Base-by-base conservation (phyloP, 2,797 vertebrate genomes). In the Smutsia gigantea region DNA sequence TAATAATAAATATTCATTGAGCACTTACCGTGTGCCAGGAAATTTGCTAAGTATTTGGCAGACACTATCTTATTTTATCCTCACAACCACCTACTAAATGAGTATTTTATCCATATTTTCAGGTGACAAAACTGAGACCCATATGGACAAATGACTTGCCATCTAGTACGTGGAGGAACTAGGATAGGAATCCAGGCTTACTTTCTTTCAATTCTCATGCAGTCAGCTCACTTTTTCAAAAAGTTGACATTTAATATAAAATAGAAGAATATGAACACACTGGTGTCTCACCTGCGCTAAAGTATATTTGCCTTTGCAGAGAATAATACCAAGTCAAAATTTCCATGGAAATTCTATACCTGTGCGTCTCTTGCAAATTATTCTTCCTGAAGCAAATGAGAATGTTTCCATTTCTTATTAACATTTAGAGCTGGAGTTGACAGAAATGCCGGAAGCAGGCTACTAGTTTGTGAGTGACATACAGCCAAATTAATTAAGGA, bases 331-430 rank as follows among this genome's bases (percentile, higher is more conserved):
- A 34, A 55, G 66, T 51, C 53, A 87, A 18, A 95, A 0, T 0
- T 86, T 96, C 90, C 61, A 77, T 13, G 93, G 5, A 86, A 37
- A 0, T 0, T 27, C 93, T 17, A 4, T 5, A 85, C 25, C 31
- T 23, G 10, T 74, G 51, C 4, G 25, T 94, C 90, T 31, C 63
- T 86, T 90, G 53, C 42, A 57, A 92, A 17, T 61, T 96, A 90
- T 87, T 96, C 29, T 91, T 78, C 21, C 19, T 4, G 0, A 10
- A 64, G 42, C 68, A 84, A 92, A 53, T 74, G 13, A 72, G 85
- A 95, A 79, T 91, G 42, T 63, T 95, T 94, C 0, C 9, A 9
- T 88, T 97, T 97, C 63, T 46, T 97, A 0, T 94, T 97, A 19
- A 51, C 83, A 68, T 96, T 92, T 42, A 75, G 27, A 87, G 27